A percentile compares a stretch with the other conserved stretches of the same genome.
These are phyloP conservation scores for Lepus timidus DNA, from an alignment of 2,113 vertebrate species.

Conservation along the genomic window DNA sequence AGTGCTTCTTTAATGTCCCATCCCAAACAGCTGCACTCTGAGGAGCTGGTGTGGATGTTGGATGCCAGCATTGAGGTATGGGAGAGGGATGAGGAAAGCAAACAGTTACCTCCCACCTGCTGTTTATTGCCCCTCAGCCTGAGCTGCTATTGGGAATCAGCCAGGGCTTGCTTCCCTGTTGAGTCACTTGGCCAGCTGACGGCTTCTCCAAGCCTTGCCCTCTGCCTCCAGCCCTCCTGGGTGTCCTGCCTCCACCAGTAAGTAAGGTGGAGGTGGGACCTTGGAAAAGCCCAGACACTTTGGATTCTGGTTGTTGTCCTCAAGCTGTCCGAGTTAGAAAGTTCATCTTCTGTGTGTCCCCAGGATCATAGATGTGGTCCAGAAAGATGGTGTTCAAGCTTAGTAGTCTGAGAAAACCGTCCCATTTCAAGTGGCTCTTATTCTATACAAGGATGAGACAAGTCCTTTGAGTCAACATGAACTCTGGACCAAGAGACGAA, in stretches of 20 bases:
- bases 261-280: neutral
- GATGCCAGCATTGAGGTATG: no score
- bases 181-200: neutral
- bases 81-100: neutral
- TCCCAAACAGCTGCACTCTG: fast-evolving
- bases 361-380: neutral
- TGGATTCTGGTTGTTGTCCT: neutral
- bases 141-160: neutral
- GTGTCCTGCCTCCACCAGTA: neutral
- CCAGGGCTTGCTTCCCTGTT: neutral
- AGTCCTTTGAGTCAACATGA: neutral
- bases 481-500: neutral
- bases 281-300: neutral
- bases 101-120: neutral
- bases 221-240: neutral
- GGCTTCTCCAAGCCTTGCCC: neutral
- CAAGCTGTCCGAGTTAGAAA: neutral
- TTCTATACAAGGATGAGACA: neutral
- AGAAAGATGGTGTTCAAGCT: neutral
- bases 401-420: neutral
- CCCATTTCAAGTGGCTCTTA: neutral
- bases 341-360: neutral
- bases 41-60: neutral
- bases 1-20: neutral
- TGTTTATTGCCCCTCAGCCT: neutral